phyloP scores from a whole-genome alignment of 1,140 invertebrate species.

The Sipha flava region DNA sequence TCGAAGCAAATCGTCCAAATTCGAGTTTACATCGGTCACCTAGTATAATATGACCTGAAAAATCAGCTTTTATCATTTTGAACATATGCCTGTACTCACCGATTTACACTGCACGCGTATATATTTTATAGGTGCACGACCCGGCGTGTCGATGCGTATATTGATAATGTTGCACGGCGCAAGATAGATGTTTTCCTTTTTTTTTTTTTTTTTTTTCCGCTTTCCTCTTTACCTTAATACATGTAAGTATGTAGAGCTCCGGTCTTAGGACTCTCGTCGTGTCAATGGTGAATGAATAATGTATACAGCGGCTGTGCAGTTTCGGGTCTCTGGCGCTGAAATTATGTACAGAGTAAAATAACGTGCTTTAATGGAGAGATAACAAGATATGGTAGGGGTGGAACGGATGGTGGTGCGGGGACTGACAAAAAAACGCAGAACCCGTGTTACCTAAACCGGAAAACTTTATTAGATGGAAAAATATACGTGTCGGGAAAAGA shows the following conservation, averaged over 20 bases:
- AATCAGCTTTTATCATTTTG: too few relatives aligned
- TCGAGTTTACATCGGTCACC: too few relatives aligned
- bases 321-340: neutral
- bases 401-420: neutral
- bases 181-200: slow-evolving; percentile 11
- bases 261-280: slow-evolving; percentile 22
- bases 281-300: slow-evolving; percentile 27
- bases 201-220: neutral
- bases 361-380: slow-evolving; percentile 6
- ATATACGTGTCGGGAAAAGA: slow-evolving; percentile 5
- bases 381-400: neutral
- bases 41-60: too few relatives aligned
- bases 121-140: too few relatives aligned
- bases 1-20: too few relatives aligned
- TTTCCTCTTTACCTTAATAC: neutral
- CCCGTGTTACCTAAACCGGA: slow-evolving; percentile 16
- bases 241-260: neutral
- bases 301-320: neutral
- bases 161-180: neutral
- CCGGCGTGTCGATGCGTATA: slow-evolving; percentile 5
- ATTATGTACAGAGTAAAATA: slow-evolving; percentile 20
- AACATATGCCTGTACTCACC: too few relatives aligned
- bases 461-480: slow-evolving; percentile 27
- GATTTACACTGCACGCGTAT: too few relatives aligned
- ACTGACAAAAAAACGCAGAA: neutral